Percentiles rank a stretch among this genome's conserved stretches.
Conservation (phyloP, 2,113 vertebrate genomes). For the Dicaeum eximium region DNA sequence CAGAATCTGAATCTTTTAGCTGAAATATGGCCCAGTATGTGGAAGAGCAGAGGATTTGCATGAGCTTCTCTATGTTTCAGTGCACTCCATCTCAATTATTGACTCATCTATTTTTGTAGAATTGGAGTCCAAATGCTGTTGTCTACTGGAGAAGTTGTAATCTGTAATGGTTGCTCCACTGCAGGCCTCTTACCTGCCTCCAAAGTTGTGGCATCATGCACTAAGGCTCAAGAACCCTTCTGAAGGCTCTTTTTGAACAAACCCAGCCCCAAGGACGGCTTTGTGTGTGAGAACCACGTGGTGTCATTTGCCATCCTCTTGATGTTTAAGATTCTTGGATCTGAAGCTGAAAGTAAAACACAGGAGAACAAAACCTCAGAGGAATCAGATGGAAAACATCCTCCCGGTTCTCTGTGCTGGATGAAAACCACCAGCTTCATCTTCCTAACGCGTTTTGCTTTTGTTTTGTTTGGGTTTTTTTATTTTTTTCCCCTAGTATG, state of each 20-base stretch:
- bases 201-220: neutral
- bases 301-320: neutral
- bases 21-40: neutral
- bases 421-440: neutral
- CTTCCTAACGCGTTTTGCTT: fast-evolving
- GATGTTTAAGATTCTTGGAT: neutral
- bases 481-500: neutral
- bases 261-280: neutral
- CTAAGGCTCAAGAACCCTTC: neutral
- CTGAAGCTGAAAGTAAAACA: neutral
- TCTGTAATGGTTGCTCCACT: neutral
- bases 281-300: neutral
- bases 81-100: neutral
- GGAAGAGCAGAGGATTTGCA: neutral
- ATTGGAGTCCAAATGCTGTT: neutral
- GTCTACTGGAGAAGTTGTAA: neutral
- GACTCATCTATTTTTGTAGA: neutral
- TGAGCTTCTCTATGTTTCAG: neutral
- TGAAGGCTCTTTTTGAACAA: neutral
- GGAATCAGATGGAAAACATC: neutral
- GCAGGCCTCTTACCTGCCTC: neutral
- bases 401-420: neutral
- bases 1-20: neutral
- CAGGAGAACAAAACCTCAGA: neutral
- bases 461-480: neutral